Evolutionary conservation across 2,888 invertebrate genomes (phyloP).

Genomic region (Scaptomyza parva): DNA sequence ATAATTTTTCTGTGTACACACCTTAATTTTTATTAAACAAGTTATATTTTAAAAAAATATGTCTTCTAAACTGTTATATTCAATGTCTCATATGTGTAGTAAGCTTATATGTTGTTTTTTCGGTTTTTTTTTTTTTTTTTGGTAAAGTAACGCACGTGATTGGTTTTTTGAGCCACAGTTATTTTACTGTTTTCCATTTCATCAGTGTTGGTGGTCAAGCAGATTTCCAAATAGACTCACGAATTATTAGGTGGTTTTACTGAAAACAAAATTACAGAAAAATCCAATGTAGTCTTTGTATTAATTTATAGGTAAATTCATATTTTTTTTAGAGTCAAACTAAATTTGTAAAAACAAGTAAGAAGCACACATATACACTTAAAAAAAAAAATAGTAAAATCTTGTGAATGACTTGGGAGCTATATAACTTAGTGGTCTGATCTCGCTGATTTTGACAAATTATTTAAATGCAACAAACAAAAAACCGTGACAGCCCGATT

Average conservation of each 20-base stretch:
- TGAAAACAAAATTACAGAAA: slow-evolving; percentile 14
- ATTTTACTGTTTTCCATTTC: slow-evolving; percentile 54
- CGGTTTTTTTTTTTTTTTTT: no score
- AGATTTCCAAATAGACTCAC: slow-evolving; percentile 32
- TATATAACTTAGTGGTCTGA: no score
- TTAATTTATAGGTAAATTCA: background rate
- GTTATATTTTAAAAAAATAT: no score
- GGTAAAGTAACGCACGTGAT: slow-evolving; percentile 56
- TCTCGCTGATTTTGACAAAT: no score
- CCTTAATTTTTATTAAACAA: no score
- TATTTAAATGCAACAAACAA: no score
- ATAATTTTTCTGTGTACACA: background rate
- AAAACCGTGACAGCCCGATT: no score
- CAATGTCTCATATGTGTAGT: background rate
- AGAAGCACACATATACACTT: no score
- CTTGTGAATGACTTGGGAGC: no score
- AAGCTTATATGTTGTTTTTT: background rate
- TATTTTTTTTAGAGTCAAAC: no score
- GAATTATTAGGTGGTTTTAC: slow-evolving; percentile 38
- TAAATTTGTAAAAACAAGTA: background rate
- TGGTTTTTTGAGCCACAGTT: slow-evolving; percentile 56
- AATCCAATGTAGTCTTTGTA: background rate
- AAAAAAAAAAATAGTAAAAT: no score
- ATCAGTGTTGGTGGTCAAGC: slow-evolving; percentile 30
- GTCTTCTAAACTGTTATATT: no score